A percentile compares a stretch with the other conserved stretches of the same genome.
Conservation (phyloP, 2,888 invertebrate genomes). For the Drosophila leonis region DNA sequence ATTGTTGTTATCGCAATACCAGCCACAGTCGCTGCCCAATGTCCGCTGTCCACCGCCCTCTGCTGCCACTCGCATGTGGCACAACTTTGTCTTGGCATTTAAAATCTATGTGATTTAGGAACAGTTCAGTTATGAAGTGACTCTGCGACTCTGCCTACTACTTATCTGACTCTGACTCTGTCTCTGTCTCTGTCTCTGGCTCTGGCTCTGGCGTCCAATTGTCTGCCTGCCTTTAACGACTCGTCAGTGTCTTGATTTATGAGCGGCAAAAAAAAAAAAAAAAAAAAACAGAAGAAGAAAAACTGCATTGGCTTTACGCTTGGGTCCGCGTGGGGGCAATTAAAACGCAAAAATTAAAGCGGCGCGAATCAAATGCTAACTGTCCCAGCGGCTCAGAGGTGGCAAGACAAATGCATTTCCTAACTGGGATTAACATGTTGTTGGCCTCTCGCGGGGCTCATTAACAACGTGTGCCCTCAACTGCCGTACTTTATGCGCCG, state of each 20-base stretch:
- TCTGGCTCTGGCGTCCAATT: slow-evolving; percentile 46
- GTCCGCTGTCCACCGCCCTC: background rate
- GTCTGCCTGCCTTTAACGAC: slow-evolving; percentile 68
- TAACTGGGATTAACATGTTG: slow-evolving; percentile 69
- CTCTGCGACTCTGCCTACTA: background rate
- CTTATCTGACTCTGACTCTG: background rate
- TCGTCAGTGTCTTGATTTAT: slow-evolving; percentile 74
- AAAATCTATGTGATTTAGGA: slow-evolving; percentile 51
- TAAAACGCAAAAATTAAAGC: slow-evolving; percentile 67
- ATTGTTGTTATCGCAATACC: slow-evolving; percentile 48
- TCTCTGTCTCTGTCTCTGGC: too few relatives aligned
- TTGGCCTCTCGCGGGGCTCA: slow-evolving; percentile 69
- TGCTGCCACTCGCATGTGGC: slow-evolving; percentile 32
- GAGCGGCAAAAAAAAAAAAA: slow-evolving; percentile 4
- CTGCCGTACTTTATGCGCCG: background rate
- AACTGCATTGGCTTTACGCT: slow-evolving; percentile 10
- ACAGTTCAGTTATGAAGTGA: slow-evolving; percentile 47
- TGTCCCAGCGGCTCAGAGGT: slow-evolving; percentile 30
- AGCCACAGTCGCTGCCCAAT: slow-evolving; percentile 11
- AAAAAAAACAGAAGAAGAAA: background rate
- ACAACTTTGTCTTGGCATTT: slow-evolving; percentile 55
- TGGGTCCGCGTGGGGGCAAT: slow-evolving; percentile 61
- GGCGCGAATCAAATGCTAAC: slow-evolving; percentile 58
- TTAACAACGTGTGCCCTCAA: slow-evolving; percentile 55
- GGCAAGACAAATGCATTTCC: slow-evolving; percentile 34